A percentile compares a stretch with the other conserved stretches of the same genome.
These are phyloP conservation scores for Cryptops parisi DNA, from an alignment of 2,888 invertebrate genomes.

Conservation along the genomic window DNA sequence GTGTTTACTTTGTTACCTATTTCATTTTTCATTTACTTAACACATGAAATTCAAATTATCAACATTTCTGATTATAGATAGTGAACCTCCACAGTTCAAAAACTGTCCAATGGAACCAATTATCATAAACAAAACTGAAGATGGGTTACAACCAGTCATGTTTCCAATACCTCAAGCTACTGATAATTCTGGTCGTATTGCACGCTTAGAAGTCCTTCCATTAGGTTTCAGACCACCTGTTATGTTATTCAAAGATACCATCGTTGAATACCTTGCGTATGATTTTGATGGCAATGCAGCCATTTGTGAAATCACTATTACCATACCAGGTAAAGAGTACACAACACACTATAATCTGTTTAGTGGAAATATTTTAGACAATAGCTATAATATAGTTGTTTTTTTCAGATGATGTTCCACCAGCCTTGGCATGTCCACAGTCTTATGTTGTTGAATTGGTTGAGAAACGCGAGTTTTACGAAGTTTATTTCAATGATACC, in stretches of 20 bases:
- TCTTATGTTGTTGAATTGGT: slow-evolving; percentile 85
- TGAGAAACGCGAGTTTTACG: slow-evolving; percentile 75
- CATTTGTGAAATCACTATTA: slow-evolving; percentile 90
- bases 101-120: slow-evolving; percentile 91
- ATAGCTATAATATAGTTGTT: no score
- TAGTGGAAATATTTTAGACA: not conserved
- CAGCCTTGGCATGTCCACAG: slow-evolving; percentile 76
- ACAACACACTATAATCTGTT: no score
- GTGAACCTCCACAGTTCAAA: slow-evolving; percentile 91
- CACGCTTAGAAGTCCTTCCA: slow-evolving; percentile 80
- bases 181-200: slow-evolving; percentile 92
- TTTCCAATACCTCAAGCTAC: slow-evolving; percentile 85
- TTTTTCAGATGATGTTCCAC: slow-evolving; percentile 81
- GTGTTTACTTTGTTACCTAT: not conserved
- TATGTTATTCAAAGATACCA: slow-evolving; percentile 75
- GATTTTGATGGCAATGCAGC: slow-evolving; percentile 97
- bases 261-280: slow-evolving; percentile 88
- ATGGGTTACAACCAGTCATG: slow-evolving; percentile 65
- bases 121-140: slow-evolving; percentile 69
- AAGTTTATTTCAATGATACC: slow-evolving; percentile 83
- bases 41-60: not conserved
- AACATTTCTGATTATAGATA: slow-evolving; percentile 43
- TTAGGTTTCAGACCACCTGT: slow-evolving; percentile 78
- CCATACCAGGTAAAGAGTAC: slow-evolving; percentile 51
- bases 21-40: not conserved